Evolutionary conservation across 2,888 invertebrate genomes (phyloP), one percentile per base, ranked within the genome.

Genomic region (Panorpa germanica): DNA sequence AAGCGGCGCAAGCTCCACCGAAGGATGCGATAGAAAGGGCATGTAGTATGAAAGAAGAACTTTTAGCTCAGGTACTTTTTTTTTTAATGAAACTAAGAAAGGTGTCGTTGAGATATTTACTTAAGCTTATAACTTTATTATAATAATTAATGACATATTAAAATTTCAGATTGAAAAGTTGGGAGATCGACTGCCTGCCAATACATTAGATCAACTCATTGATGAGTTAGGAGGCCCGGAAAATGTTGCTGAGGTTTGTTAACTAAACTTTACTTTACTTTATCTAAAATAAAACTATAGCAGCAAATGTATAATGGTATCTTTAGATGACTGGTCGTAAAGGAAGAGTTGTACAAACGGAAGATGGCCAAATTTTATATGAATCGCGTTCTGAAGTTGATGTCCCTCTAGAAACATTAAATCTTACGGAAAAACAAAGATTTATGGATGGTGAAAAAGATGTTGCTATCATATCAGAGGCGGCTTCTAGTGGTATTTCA

Each of bases 361-460:
- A 93, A 39, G 83, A 90, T 43, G 93, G 93, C 0, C 70, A 72
- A 42, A 85, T 96, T 42, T 77, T 78, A 41, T 96, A 96, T 53
- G 93, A 96, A 57, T 82, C 85, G 30, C 69, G 96, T 15, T 85
- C 88, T 2, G 96, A 96, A 49, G 70, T 72, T 2, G 96, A 98
- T 55, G 90, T 91, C 23, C 90, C 96, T 1, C 61, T 98, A 18
- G 98, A 99, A 61, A 86, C 91, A 1, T 68, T 99, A 34, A 99
- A 99, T 59, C 66, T 98, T 33, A 88, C 88, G 2, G 85, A 85
- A 55, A 80, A 80, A 52, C 69, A 73, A 44, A 61, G 76, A 36
- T 99, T 99, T 57, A 99, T 99, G 98, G 82, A 91, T 52, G 95
- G 93, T 0, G 83, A 88, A 52, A 96, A 96, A 57, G 85, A 86